phyloP scores from a whole-genome alignment of 1,140 invertebrate species.

The Laupala kohalensis region DNA sequence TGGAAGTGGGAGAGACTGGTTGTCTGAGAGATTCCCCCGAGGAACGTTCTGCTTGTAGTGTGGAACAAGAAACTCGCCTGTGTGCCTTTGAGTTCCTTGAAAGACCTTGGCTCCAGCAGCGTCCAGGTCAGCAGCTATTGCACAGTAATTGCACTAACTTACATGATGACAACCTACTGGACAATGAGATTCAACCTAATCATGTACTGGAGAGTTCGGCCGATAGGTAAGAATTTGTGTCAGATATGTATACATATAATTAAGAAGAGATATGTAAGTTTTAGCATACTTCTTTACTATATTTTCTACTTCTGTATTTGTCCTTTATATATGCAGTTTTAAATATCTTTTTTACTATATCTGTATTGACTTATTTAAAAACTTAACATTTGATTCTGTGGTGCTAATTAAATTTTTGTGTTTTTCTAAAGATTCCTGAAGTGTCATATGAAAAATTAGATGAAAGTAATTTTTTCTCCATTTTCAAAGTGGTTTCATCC shows the following conservation, averaged over 20 bases:
- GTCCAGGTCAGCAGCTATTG: constrained; percentile 24
- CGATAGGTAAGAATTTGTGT: constrained; percentile 1
- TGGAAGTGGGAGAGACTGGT: constrained; percentile 9
- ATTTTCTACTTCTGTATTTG: too few relatives aligned
- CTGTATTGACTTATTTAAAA: too few relatives aligned
- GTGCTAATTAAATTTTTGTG: too few relatives aligned
- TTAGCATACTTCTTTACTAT: too few relatives aligned
- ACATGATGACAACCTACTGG: constrained; percentile 15
- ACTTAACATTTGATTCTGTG: too few relatives aligned
- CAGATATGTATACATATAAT: too few relatives aligned
- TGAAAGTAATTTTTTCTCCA: too few relatives aligned
- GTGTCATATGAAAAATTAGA: too few relatives aligned
- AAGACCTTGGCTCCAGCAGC: constrained; percentile 23
- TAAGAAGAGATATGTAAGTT: not conserved
- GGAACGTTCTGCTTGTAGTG: not conserved
- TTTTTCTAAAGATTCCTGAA: too few relatives aligned
- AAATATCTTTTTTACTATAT: too few relatives aligned
- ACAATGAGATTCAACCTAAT: constrained; percentile 17
- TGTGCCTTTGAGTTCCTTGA: constrained; percentile 28
- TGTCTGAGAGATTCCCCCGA: constrained; percentile 1
- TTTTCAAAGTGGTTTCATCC: too few relatives aligned
- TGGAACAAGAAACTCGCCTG: not conserved
- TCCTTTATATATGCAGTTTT: too few relatives aligned
- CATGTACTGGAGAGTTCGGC: not conserved
- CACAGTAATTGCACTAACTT: constrained; percentile 28